A percentile compares a stretch with the other conserved stretches of the same genome.
phyloP scores from a whole-genome alignment of 2,797 vertebrate species.

The Lepilemur septentrionalis region DNA sequence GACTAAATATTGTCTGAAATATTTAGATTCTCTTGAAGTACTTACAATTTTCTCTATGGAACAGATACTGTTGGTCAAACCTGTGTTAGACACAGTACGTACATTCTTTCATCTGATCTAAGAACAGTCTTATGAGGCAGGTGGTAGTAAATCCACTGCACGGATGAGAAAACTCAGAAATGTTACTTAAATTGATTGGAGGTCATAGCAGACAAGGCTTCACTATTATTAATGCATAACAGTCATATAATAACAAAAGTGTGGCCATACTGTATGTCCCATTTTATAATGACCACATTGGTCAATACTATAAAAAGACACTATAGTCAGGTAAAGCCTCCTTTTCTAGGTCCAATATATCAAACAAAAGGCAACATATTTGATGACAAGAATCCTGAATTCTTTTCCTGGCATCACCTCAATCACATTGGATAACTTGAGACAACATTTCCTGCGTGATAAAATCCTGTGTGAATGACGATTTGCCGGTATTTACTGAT shows the following conservation, averaged over 20 bases:
- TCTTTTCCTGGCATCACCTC: neutral
- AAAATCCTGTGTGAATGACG: neutral
- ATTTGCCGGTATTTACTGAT: neutral
- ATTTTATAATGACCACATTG: neutral
- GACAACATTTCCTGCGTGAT: neutral
- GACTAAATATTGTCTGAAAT: slow-evolving; percentile 9
- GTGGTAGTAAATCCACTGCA: neutral
- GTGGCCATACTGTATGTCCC: neutral
- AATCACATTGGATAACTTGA: neutral
- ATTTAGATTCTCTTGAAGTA: neutral
- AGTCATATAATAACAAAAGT: slow-evolving; percentile 10
- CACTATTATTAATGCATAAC: neutral
- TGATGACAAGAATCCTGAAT: neutral
- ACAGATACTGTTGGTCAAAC: neutral
- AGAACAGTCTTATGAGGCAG: neutral
- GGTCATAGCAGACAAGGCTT: neutral
- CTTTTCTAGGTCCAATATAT: neutral
- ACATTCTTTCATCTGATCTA: neutral
- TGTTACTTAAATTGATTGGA: neutral
- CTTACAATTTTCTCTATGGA: neutral
- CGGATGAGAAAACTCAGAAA: neutral
- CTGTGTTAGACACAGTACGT: neutral
- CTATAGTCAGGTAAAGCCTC: neutral
- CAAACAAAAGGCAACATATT: neutral
- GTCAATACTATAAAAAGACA: neutral